Conservation (phyloP, 2,797 vertebrate species). For the Hippoglossus hippoglossus region DNA sequence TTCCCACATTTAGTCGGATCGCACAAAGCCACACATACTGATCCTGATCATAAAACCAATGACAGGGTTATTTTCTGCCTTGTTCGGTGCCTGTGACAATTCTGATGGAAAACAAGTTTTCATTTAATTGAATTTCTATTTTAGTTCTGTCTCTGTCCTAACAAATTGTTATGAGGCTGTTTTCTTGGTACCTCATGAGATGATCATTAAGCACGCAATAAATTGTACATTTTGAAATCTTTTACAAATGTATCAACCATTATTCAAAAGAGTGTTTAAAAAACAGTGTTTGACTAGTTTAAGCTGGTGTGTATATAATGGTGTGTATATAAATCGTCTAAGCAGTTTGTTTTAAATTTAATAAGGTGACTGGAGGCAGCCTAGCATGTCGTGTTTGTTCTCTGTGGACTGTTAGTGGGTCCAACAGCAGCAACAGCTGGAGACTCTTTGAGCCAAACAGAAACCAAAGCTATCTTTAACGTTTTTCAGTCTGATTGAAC, state of each 20-base stretch:
- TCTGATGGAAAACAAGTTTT: conserved; percentile 65
- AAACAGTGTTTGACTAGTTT: no score
- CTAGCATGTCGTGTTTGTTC: background rate
- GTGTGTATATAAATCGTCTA: no score
- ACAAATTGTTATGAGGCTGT: background rate
- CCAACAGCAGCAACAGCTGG: background rate
- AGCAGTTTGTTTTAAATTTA: background rate
- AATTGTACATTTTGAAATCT: no score
- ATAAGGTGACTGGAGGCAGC: background rate
- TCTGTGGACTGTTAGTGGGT: background rate
- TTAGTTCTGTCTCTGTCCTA: background rate
- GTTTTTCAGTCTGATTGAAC: no score
- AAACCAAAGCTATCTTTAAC: no score
- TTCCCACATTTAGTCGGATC: conserved; percentile 81
- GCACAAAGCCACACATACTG: conserved; percentile 71
- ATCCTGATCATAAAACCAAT: conserved; percentile 69
- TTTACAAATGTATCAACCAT: no score
- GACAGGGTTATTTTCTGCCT: conserved; percentile 67
- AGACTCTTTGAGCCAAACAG: background rate
- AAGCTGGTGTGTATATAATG: no score
- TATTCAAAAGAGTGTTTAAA: no score
- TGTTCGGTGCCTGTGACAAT: conserved; percentile 56
- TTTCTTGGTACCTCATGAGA: background rate
- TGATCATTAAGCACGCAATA: no score
- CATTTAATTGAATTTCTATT: conserved; percentile 26